Percentiles rank a stretch among this genome's conserved stretches.
Conservation (phyloP, 2,797 vertebrate genomes). For the Chiroxiphia lanceolata region DNA sequence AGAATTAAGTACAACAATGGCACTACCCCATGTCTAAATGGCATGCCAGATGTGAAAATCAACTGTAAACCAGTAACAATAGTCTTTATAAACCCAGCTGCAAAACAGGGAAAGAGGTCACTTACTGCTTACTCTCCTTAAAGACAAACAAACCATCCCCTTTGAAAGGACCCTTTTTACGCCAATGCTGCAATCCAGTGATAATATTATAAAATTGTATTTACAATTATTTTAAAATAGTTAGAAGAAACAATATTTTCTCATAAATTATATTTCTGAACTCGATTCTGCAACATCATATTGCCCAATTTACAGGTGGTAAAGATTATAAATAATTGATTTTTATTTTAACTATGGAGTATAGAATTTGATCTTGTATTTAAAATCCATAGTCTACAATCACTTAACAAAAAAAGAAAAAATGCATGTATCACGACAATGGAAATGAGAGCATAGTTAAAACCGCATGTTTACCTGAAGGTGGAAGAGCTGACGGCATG, state of each 20-base stretch:
- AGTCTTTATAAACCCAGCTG: not conserved
- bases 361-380: not conserved
- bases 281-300: not conserved
- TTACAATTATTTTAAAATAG: not conserved
- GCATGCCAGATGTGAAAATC: not conserved
- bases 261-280: not conserved
- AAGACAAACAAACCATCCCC: not conserved
- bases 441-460: not conserved
- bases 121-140: not conserved
- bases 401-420: not conserved
- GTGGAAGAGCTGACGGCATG: not conserved
- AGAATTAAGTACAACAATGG: not conserved
- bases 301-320: not conserved
- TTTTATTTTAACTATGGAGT: not conserved
- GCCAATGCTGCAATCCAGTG: not conserved
- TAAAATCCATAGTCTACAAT: not conserved
- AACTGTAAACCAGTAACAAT: not conserved
- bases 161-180: not conserved
- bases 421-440: rapidly evolving
- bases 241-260: not conserved
- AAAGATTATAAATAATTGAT: not conserved
- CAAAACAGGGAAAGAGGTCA: not conserved
- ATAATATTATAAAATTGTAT: not conserved
- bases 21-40: not conserved
- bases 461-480: not conserved